Evolutionary conservation across 2,888 invertebrate species (phyloP), one percentile per base, ranked within the genome.

Genomic region (Malthinus seriepunctatus): DNA sequence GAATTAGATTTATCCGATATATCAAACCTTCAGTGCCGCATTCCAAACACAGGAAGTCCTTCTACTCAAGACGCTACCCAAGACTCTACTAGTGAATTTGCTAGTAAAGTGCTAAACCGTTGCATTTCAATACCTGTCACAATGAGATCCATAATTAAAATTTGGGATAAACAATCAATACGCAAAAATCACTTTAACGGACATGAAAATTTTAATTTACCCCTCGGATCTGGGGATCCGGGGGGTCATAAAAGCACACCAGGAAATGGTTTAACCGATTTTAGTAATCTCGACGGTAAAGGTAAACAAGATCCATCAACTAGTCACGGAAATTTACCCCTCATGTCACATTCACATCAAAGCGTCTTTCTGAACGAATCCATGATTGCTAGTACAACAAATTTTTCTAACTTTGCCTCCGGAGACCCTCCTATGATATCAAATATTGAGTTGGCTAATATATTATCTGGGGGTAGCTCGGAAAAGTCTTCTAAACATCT

Each of bases 101-200:
- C 82, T n/a, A 82, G 86, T 1, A 85, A 83, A 76, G 88, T 95
- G 47, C 84, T 95, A 63, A 95, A 95, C 77, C 88, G 90, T 73
- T 93, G 90, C 69, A 86, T 94, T 70, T 96, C 95, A n/a, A 93
- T 97, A 76, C 96, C 97, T 1, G 86, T 96, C 51, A 94, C 94
- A 5, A 86, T 96, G 79, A 84, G 96, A 62, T 87, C 93, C 1
- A 83, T 97, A 1, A 86, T 96, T n/a, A 89, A 90, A 73, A 85
- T 87, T 52, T 93, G 93, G 93, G 90, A 93, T 70, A 85, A 88
- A 8, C 90, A 91, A 69, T 84, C 85, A 31, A 79, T 85, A 9
- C 71, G 77, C 35, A 74, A 78, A 53, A 75, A 76, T 53, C 77
- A 77, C 31, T 82, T 64, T 53, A 71, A 70, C 46, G 76, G 75